Evolutionary conservation across 2,888 invertebrate species (phyloP).

Genomic region (Aphidoletes aphidimyza): DNA sequence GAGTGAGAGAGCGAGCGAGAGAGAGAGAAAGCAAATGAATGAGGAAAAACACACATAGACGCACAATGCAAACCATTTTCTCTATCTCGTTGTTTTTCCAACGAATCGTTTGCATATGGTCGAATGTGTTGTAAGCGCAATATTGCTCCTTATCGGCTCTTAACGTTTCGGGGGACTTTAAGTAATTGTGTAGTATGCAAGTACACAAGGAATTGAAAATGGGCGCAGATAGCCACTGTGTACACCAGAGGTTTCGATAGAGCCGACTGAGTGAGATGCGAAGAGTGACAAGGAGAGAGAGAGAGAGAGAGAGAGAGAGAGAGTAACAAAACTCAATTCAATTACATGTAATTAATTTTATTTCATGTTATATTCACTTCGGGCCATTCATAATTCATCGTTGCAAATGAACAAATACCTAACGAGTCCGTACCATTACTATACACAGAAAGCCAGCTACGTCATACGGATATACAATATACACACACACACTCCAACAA

Average conservation of each 20-base stretch:
- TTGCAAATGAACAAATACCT: slow-evolving; percentile 46
- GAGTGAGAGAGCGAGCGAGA: no score
- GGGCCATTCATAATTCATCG: slow-evolving; percentile 49
- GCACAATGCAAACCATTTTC: slow-evolving; percentile 1
- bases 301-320: no score
- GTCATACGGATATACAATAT: neutral
- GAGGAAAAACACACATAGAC: neutral
- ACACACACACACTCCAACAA: neutral
- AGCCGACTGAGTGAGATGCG: no score
- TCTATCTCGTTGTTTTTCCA: slow-evolving; percentile 7
- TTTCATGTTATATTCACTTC: slow-evolving; percentile 51
- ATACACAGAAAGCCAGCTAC: neutral
- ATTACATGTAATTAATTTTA: slow-evolving; percentile 51
- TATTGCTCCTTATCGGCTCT: slow-evolving; percentile 40
- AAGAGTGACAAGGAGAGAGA: no score
- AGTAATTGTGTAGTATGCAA: slow-evolving; percentile 25
- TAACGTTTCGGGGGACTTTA: slow-evolving; percentile 11
- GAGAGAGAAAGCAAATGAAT: no score
- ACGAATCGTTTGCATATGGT: slow-evolving; percentile 15
- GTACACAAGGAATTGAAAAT: neutral
- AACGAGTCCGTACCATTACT: slow-evolving; percentile 25
- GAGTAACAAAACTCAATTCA: slow-evolving; percentile 38
- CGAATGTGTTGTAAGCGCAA: neutral
- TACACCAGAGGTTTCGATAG: slow-evolving; percentile 11
- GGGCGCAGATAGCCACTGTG: neutral